These are phyloP conservation scores for Elymnias hypermnestra DNA, from an alignment of 1,140 invertebrate genomes.

Conservation along the genomic window DNA sequence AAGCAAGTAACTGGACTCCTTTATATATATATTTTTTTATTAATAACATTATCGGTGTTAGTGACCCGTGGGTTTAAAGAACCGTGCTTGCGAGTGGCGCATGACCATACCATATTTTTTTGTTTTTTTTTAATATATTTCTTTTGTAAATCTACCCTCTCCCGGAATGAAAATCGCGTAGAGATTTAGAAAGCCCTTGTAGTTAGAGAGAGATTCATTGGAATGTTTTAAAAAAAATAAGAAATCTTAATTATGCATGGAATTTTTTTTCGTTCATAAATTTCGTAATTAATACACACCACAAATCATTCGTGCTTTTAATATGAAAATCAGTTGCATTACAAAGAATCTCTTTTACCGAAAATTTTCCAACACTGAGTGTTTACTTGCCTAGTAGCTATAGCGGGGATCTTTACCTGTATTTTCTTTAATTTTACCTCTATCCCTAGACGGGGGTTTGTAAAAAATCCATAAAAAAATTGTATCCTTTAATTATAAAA, in stretches of 20 bases:
- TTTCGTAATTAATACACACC: not conserved
- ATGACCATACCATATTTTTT: conserved; percentile 41
- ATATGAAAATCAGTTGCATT: conserved; percentile 25
- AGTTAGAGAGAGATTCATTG: conserved; percentile 67
- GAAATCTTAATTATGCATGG: conserved; percentile 19
- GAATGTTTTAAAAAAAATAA: conserved; percentile 26
- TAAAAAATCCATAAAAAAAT: conserved; percentile 25
- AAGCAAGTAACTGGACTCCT: conserved; percentile 67
- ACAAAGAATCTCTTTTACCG: conserved; percentile 63
- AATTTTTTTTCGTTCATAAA: conserved; percentile 10
- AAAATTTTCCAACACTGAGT: conserved; percentile 47
- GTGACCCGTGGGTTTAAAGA: conserved; percentile 30
- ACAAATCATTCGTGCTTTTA: conserved; percentile 6
- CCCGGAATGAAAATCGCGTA: conserved; percentile 58
- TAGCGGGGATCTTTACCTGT: conserved; percentile 63
- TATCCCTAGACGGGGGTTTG: conserved; percentile 57
- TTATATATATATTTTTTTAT: conserved; percentile 12
- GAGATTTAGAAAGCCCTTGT: conserved; percentile 47
- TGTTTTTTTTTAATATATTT: conserved; percentile 22
- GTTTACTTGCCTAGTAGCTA: conserved; percentile 74
- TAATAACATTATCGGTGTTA: conserved; percentile 42
- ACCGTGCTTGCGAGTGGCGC: conserved; percentile 58
- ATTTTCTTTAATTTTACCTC: conserved; percentile 53
- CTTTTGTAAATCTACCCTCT: conserved; percentile 39
- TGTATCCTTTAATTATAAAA: conserved; percentile 3